Percentiles rank a stretch among this genome's conserved stretches.
phyloP scores from a whole-genome alignment of 1,140 invertebrate species.

The Helicoverpa zea region DNA sequence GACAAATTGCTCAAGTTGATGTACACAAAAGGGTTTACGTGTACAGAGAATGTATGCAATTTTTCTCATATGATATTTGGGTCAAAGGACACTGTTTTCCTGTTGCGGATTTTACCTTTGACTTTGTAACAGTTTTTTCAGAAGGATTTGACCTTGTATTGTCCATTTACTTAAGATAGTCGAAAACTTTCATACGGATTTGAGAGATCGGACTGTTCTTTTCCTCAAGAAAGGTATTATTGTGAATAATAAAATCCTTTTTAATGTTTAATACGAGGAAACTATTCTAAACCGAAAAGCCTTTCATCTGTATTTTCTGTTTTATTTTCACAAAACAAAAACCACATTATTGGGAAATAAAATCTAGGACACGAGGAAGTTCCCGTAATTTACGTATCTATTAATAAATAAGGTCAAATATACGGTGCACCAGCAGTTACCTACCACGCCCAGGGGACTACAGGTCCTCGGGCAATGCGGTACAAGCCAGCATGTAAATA shows the following conservation, averaged over 20 bases:
- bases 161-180: constrained; percentile 6
- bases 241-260: constrained; percentile 1
- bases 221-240: not conserved
- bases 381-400: not conserved
- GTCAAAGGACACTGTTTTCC: not conserved
- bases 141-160: constrained; percentile 1
- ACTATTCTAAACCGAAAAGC: too few relatives aligned
- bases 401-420: constrained; percentile 7
- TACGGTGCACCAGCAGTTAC: not conserved
- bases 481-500: constrained; percentile 25
- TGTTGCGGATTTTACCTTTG: constrained; percentile 6
- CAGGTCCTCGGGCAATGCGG: constrained; percentile 9
- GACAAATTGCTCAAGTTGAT: not conserved
- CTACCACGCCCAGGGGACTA: not conserved
- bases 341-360: too few relatives aligned
- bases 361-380: not conserved
- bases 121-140: constrained; percentile 3
- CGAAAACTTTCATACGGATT: constrained; percentile 25
- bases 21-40: constrained; percentile 13
- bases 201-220: constrained; percentile 3
- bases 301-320: not conserved
- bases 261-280: too few relatives aligned
- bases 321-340: not conserved
- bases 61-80: not conserved
- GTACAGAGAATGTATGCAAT: constrained; percentile 20